Percentiles rank a stretch among this genome's conserved stretches.
Evolutionary conservation across 2,113 vertebrate species (phyloP).

Genomic region (Planiliza haematocheilus): DNA sequence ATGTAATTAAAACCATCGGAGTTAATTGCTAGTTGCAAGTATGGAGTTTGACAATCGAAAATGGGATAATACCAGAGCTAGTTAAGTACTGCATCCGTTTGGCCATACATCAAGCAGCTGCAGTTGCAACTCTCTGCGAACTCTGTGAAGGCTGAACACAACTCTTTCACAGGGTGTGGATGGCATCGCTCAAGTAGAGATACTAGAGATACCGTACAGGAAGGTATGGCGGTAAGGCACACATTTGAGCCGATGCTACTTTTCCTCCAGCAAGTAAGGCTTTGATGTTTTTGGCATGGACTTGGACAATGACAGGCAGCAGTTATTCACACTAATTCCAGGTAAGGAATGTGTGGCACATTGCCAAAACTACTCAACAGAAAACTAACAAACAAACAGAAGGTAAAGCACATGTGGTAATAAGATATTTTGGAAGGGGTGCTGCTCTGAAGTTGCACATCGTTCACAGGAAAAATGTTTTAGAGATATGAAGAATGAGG

Average conservation of each 20-base stretch:
- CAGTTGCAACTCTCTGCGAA: neutral
- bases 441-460: no score
- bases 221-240: neutral
- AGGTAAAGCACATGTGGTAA: accelerated
- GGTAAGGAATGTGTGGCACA: neutral
- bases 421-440: no score
- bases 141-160: neutral
- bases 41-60: no score
- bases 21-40: no score
- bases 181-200: neutral
- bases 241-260: neutral
- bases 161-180: neutral
- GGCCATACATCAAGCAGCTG: no score
- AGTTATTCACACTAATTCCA: neutral
- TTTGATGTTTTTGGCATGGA: slow-evolving; percentile 4
- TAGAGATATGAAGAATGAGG: no score
- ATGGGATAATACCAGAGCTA: no score
- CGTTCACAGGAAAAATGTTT: no score
- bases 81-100: no score
- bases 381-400: neutral
- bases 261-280: neutral
- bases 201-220: neutral
- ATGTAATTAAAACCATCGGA: no score
- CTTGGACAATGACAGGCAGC: accelerated
- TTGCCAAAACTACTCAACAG: neutral